Base-by-base conservation (phyloP, 64 coral and sea anemone species). In the Acropora yongei region DNA sequence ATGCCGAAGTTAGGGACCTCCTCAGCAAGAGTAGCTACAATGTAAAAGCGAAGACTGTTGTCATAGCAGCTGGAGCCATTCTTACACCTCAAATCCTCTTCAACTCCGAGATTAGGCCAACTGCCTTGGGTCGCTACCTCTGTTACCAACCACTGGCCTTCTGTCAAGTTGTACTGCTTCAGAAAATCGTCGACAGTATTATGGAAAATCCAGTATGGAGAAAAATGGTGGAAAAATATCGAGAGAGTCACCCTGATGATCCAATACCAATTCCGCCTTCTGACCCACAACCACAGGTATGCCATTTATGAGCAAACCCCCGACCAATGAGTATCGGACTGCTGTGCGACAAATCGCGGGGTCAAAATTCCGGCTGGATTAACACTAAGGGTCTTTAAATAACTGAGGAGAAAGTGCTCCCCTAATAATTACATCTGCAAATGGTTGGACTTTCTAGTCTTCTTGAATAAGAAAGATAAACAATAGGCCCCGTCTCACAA, bases 91-190 rank as follows among this genome's bases (percentile, higher is more conserved):
- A 86, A 72, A 86, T 86, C 63, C 39, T 86, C 12, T 86, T 47
- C 39, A 87, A 87, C 69, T 87, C 84, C 5, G 41, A 49, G 4
- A 87, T 87, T 42, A n/a, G 69, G 5, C 40, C 48, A 46, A 5
- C 18, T 1, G 84, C 65, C 9, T 18, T 87, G 18, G 84, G 84
- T 60, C 84, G 39, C 4, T 87, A 87, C 41, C 84, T 87, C n/a
- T 87, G 84, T 87, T 65, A 87, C 2, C 84, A 87, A 47, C 84
- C 84, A 73, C 9, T 49, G 65, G 84, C 84, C 3, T 87, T 49
- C 42, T 87, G 84, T 48, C 84, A 87, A 43, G 39, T 87, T 10
- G 43, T 87, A 44, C 84, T 87, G 14, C 41, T 48, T 41, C 84
- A 87, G 69, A 73, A 41, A 5, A 3, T 87, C 8, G 66, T 87